These are phyloP conservation scores for Phaethornis superciliosus DNA, from an alignment of 2,113 vertebrate species.

Conservation along the genomic window DNA sequence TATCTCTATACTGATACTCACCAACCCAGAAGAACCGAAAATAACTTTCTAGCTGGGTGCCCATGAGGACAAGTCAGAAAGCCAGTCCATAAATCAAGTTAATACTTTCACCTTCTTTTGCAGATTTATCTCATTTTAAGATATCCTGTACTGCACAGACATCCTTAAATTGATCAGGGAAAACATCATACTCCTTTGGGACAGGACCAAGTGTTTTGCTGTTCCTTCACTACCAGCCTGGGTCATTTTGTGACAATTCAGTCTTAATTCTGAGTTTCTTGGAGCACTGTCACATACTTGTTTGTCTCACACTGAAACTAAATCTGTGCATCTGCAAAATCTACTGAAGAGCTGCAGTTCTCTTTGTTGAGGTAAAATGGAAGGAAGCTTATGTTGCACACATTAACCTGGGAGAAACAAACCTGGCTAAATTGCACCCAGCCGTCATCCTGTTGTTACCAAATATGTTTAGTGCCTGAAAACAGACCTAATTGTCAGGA, in stretches of 20 bases:
- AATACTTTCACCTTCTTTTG: slow-evolving; percentile 32
- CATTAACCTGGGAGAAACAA: background rate
- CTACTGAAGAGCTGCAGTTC: background rate
- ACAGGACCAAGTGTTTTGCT: background rate
- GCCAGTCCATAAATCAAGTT: slow-evolving; percentile 4
- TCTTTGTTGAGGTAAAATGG: background rate
- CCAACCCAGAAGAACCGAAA: background rate
- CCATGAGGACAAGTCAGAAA: slow-evolving; percentile 5
- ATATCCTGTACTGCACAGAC: background rate
- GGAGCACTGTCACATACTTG: background rate
- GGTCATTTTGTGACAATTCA: background rate
- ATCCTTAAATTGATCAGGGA: background rate
- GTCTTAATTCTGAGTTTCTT: background rate
- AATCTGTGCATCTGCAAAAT: background rate
- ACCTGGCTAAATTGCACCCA: background rate
- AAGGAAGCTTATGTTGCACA: background rate
- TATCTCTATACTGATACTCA: background rate
- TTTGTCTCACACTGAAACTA: background rate
- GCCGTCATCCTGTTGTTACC: background rate
- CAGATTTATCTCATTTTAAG: slow-evolving; percentile 52
- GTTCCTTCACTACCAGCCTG: background rate
- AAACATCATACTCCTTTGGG: slow-evolving; percentile 39
- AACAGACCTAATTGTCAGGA: background rate
- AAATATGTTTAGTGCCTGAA: background rate
- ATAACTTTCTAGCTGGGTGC: background rate